Evolutionary conservation across 2,113 vertebrate species (phyloP), one percentile per base, ranked within the genome.

Genomic region (Ceratotherium simum): DNA sequence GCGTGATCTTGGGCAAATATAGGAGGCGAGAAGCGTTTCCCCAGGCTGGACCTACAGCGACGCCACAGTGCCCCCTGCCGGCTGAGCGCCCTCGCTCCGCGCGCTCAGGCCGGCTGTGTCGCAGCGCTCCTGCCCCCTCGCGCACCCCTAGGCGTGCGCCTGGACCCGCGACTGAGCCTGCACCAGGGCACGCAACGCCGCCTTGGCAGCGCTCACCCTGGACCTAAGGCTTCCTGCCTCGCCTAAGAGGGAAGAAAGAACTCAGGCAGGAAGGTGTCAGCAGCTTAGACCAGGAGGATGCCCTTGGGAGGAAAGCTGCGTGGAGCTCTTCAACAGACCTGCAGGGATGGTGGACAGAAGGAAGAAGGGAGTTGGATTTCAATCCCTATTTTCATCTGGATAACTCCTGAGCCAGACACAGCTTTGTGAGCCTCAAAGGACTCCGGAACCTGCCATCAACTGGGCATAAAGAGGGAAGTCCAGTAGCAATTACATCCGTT

Each of bases 21-120:
- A 23, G 12, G n/a, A 31, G 17, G n/a, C 25, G 8, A 31, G 54
- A 1, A 25, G 25, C 1, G 0, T 4, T 13, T 9, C 4, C 0
- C 51, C 13, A 1, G 31, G 48, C 39, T 13, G 31, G 51, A 36
- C 69, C 18, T 89, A 88, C 17, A 1, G 29, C 60, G 81, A 62
- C 51, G 25, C 48, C 76, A 87, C 93, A 97, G 89, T 29, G 97
- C 94, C 96, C 89, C 91, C 97, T 98, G 95, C 89, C 25, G 95
- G 96, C 72, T 5, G 3, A 31, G 20, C 4, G 10, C 76, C 4
- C 36, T 29, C 83, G 5, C 56, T 25, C 6, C 10, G 5, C 13
- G 31, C 75, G 1, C 20, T 3, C 2, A 46, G 10, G 18, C 65
- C 0, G 0, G 16, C 17, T 6, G 36, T 5, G 11, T n/a, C 0